These are phyloP conservation scores for Rhodinocichla rosea DNA, from an alignment of 2,113 vertebrate genomes.

Conservation along the genomic window DNA sequence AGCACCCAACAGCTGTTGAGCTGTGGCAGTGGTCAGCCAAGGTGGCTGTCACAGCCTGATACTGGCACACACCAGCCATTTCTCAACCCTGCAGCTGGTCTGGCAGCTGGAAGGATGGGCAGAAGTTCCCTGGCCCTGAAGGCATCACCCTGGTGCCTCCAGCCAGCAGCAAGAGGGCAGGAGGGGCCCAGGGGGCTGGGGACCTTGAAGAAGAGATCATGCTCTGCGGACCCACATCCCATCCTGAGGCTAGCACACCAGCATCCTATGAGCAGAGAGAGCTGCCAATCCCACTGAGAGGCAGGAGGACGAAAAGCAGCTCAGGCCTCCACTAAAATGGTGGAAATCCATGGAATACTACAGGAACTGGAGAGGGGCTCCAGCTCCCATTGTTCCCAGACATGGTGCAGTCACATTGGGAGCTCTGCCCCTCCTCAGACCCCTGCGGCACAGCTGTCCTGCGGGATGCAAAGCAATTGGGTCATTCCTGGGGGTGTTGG, in stretches of 20 bases:
- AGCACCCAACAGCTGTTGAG: neutral
- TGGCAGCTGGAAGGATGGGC: neutral
- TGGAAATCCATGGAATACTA: neutral
- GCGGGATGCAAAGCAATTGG: rapidly evolving
- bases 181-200: too few species aligned
- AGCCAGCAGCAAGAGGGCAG: neutral
- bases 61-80: neutral
- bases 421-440: neutral
- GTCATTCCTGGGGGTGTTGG: neutral
- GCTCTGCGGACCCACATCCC: neutral
- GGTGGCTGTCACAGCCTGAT: neutral
- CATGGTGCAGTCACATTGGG: rapidly evolving
- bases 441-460: rapidly evolving
- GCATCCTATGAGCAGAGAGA: neutral
- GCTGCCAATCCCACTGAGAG: neutral
- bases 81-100: neutral
- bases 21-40: neutral
- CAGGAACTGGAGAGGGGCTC: neutral
- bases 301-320: neutral
- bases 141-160: neutral
- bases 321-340: neutral
- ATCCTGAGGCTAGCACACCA: neutral
- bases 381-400: neutral
- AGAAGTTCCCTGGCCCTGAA: neutral
- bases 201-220: neutral